Evolutionary conservation across 1,140 invertebrate species (phyloP), one percentile per base, ranked within the genome.

Genomic region (Nephila pilipes): DNA sequence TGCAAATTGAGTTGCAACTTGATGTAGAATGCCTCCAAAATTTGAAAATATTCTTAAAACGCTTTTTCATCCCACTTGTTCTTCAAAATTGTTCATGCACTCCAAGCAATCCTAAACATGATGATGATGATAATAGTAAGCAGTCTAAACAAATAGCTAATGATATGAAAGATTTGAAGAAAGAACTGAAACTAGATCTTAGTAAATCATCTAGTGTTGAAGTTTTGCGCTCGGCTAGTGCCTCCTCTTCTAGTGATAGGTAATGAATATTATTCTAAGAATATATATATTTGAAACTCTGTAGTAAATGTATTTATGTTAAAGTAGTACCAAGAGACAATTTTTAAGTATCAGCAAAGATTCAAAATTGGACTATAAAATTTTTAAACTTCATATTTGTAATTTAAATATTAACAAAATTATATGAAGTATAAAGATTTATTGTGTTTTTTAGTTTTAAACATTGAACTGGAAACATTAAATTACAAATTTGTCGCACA

Each of bases 11-110:
- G n/a, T 60, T 93, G 54, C 63, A 87, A 46, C 36, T 93, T 80
- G 91, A 93, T 80, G 83, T 93, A 36, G 83, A 93, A 79, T 93
- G 85, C 46, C 65, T 93, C 0, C 63, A 87, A 63, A 93, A 87
- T 38, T 63, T 93, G 12, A 87, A 93, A 79, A 75, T 93, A 46
- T 93, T 93, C 58, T 6, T 93, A 2, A 93, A 93, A 29, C 85
- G 91, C 25, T 93, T 93, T 80, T 87, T 93, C 46, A 60, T 85
- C 4, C 91, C 91, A 6, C 25, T 69, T 29, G 36, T 93, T 54
- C 54, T 79, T 75, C 60, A 93, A n/a, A 60, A 58, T 36, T 85
- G 83, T 55, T 14, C 14, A 36, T 87, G 55, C 12, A 32, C 8
- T 29, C 36, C 60, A 60, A 54, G 14, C 5, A 87, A 38, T 60